A percentile compares a stretch with the other conserved stretches of the same genome.
Conservation (phyloP, 2,113 vertebrate genomes). For the Nycticebus coucang region DNA sequence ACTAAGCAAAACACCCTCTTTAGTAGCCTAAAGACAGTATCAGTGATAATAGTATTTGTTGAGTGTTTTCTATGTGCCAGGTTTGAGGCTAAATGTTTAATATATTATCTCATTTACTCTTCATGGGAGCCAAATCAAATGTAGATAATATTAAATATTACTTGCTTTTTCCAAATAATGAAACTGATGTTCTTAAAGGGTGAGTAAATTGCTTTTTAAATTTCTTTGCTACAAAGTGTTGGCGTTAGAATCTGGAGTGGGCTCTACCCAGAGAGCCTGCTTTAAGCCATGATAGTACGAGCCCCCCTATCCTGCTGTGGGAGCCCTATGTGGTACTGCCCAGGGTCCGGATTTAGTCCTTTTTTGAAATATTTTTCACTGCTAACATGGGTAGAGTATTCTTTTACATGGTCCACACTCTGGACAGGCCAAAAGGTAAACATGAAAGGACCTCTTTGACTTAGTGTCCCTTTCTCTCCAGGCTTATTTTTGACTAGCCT, state of each 20-base stretch:
- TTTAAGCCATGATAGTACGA: neutral
- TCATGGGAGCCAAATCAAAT: neutral
- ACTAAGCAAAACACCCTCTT: neutral
- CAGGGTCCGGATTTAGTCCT: no score
- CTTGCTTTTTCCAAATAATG: neutral
- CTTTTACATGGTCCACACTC: neutral
- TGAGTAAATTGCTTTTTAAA: neutral
- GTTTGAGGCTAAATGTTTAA: neutral
- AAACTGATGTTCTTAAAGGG: neutral
- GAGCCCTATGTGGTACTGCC: no score
- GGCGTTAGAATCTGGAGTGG: neutral
- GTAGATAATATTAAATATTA: neutral
- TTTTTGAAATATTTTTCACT: neutral
- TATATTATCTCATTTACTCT: neutral
- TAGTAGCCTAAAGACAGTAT: neutral
- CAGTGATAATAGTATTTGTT: neutral
- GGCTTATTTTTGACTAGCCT: neutral
- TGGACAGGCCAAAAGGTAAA: neutral
- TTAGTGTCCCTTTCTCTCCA: neutral
- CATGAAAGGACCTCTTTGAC: neutral
- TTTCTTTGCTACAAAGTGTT: neutral
- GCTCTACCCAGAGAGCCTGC: neutral
- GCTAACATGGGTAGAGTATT: neutral
- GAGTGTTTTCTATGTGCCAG: neutral
- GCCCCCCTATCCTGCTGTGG: no score